Evolutionary conservation across 2,797 vertebrate species (phyloP), one percentile per base, ranked within the genome.

Genomic region (Podarcis lilfordi): DNA sequence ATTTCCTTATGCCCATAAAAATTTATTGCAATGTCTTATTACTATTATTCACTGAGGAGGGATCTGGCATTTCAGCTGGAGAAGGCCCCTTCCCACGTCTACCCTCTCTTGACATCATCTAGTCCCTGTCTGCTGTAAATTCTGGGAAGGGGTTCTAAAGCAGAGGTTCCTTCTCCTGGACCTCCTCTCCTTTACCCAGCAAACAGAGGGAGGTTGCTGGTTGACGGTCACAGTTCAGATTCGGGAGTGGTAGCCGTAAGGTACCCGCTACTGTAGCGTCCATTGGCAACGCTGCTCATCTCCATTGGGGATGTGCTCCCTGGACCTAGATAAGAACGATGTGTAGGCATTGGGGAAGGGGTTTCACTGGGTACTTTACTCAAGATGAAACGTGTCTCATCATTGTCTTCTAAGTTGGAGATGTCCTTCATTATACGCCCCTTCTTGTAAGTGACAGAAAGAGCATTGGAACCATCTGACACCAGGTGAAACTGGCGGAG

Each of bases 301-400:
- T 98, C 99, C 97, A 99, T 96, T 87, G 99, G 98, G 6, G 98
- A 98, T 1, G 97, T 97, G 95, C 97, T 98, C 0, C 98, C 98
- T 0, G 99, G 98, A 10, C 99, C 98, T 92, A 99, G 96, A 94
- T 99, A 99, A 87, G 98, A 97, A 5, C 98, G 98, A 90, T 98
- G 98, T 0, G 97, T 95, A 15, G 99, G 99, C 98, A 99, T 99
- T 19, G 99, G 99, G 50, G 99, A 99, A 0, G 98, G 99, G 0
- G 97, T 97, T 96, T 99, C 98, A 0, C 97, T 98, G 92, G 98
- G 98, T 93, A 97, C 98, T 96, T 99, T 99, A 91, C 97, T 97
- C 90, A 99, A 97, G 95, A 99, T 99, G 96, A 99, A 99, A 90
- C 99, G 98, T 5, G 99, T 99, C 96, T 99, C 99, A 0, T 99